phyloP scores from a whole-genome alignment of 2,113 vertebrate species.

The Choloepus hoffmanni region DNA sequence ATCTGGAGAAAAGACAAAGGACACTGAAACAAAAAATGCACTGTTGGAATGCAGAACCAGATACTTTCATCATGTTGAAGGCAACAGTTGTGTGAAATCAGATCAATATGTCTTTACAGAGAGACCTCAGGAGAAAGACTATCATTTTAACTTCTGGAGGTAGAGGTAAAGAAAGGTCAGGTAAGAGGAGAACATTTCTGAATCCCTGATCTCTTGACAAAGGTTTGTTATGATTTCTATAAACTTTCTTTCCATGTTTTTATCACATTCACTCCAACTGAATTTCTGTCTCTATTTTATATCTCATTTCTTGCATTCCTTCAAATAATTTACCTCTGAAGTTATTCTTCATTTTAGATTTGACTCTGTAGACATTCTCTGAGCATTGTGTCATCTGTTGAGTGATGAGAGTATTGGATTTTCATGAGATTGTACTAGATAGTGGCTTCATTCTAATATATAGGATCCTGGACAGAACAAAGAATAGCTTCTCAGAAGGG shows the following conservation, averaged over 20 bases:
- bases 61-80: not conserved
- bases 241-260: constrained; percentile 8
- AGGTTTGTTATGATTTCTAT: not conserved
- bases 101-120: not conserved
- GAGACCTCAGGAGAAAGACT: not conserved
- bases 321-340: not conserved
- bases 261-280: not conserved
- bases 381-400: not conserved
- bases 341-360: not conserved
- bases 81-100: not conserved
- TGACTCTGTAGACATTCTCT: not conserved
- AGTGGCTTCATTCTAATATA: not conserved
- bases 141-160: not conserved
- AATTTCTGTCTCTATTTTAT: not conserved
- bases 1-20: constrained; percentile 1
- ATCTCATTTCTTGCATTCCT: not conserved
- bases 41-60: not conserved
- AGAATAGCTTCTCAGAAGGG: not conserved
- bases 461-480: not conserved
- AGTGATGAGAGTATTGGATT: not conserved
- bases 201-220: not conserved
- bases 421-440: not conserved
- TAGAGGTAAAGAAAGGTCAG: not conserved
- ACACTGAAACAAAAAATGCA: not conserved
- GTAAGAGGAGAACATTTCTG: not conserved